Base-by-base conservation (phyloP, 2,113 vertebrate genomes). In the Eulacestoma nigropectus region DNA sequence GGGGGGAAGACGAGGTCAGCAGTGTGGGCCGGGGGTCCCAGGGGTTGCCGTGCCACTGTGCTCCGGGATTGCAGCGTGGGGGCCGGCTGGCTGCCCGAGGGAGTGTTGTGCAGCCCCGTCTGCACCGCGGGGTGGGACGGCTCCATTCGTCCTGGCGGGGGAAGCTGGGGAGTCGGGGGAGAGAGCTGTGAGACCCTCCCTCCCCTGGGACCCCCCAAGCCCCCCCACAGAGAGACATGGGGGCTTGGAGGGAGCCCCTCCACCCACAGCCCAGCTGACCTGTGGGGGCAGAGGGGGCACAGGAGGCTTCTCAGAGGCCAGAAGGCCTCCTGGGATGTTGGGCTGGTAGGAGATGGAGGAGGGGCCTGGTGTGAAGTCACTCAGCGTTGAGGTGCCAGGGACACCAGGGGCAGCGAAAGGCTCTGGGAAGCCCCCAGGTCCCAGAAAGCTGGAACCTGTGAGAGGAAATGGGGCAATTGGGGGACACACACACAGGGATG, bases 341-440 rank as follows among this genome's bases (percentile, higher is more conserved):
- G 99, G 91, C 85, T 98, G 99, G 84, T 99, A 99, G 76, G 99
- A 98, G 83, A 98, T 96, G 2, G 98, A 97, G 1, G 98, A 98
- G 1, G 98, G 98, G 21, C 98, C 98, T 0, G 98, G 97, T 2
- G 98, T 91, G 55, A 99, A 99, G 74, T 99, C 99, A 9, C 97
- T 98, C 50, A 99, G 98, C 0, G 98, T 98, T 0, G 99, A 98
- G 32, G 99, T 99, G 87, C 98, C 97, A 0, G 99, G 98, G 10
- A 98, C 97, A 7, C 98, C 97, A 10, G 98, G 82, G 1, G 98
- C 95, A 0, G 98, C 97, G 74, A 99, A 99, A 3, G 98, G 96
- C 68, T 99, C 99, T 3, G 98, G 96, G 84, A 99, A 99, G 47
- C 98, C 98, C 19, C 98, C 96, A 9, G 98, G 98, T 68, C 94